Base-by-base conservation (phyloP, 1,140 invertebrate genomes). In the Heliconius melpomene region DNA sequence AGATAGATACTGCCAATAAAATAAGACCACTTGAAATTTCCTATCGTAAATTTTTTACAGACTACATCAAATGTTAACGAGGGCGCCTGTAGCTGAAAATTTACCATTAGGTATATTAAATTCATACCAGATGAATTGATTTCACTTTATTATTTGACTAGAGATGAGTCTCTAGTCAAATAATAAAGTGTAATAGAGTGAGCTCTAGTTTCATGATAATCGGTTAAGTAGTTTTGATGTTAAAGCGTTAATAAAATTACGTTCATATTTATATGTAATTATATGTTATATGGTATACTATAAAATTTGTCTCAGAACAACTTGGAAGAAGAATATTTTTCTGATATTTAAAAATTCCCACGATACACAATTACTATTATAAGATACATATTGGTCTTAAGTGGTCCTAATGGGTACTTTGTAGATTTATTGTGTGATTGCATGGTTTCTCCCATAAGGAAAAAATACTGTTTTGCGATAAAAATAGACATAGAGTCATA, bases 1-100 rank as follows among this genome's bases (percentile, higher is more conserved):
- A 77, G 74, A 81, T 79, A 26, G 72, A 73, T 29, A 66, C 60
- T 74, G 78, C 79, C 70, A 81, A 81, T 83, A 83, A 81, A 85
- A 78, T 77, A 72, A 74, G 54, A 57, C 23, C 76, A 57, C 76
- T 81, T 72, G 77, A 78, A 81, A 75, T n/a, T 75, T 50, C 20
- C 60, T 60, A 77, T 81, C 75, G 71, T 78, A 75, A 72, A 52
- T 40, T 71, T 71, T 75, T 74, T 77, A 80, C 36, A 78, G 60
- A 75, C 13, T 40, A 70, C 60, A 72, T 81, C 57, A 78, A 81
- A 78, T 74, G 72, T 75, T 75, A 78, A 75, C 73, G 60, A 72
- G 73, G 74, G 20, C n/a, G 20, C 40, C 78, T 72, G 54, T 70
- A 75, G 50, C 74, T 38, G 18, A 75, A 66, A 66, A 26, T 66